Conservation (phyloP, 2,113 vertebrate species). For the Pluvialis apricaria region DNA sequence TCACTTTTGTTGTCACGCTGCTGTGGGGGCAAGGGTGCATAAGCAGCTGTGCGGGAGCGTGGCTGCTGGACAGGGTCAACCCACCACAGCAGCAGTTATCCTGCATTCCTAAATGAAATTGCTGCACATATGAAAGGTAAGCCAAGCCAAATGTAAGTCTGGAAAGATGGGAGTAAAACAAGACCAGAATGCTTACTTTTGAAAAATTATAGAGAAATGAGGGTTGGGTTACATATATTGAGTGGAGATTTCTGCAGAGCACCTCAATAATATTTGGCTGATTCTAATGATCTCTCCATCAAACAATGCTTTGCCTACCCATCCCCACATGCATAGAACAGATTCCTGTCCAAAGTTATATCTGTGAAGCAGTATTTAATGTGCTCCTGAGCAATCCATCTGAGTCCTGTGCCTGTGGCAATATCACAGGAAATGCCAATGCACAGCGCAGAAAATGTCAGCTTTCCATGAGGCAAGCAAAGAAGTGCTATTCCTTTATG, state of each 20-base stretch:
- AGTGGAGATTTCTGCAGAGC: neutral
- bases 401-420: slow-evolving; percentile 33
- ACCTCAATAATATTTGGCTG: neutral
- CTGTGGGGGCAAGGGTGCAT: neutral
- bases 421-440: slow-evolving; percentile 53
- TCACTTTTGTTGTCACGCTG: neutral
- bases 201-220: neutral
- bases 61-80: neutral
- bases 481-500: slow-evolving; percentile 20
- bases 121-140: neutral
- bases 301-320: neutral
- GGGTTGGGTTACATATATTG: neutral
- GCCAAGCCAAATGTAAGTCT: neutral
- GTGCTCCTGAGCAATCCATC: slow-evolving; percentile 21
- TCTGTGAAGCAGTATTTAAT: slow-evolving; percentile 34
- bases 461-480: slow-evolving; percentile 15
- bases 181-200: neutral
- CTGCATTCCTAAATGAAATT: neutral
- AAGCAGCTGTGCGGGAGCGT: neutral
- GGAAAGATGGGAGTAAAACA: neutral
- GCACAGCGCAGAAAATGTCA: slow-evolving; percentile 50
- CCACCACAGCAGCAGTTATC: neutral
- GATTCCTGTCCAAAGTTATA: slow-evolving; percentile 15
- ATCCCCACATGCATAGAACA: neutral
- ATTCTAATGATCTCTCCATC: neutral